Evolutionary conservation across 1,140 invertebrate genomes (phyloP).

Genomic region (Micrasema minimum): DNA sequence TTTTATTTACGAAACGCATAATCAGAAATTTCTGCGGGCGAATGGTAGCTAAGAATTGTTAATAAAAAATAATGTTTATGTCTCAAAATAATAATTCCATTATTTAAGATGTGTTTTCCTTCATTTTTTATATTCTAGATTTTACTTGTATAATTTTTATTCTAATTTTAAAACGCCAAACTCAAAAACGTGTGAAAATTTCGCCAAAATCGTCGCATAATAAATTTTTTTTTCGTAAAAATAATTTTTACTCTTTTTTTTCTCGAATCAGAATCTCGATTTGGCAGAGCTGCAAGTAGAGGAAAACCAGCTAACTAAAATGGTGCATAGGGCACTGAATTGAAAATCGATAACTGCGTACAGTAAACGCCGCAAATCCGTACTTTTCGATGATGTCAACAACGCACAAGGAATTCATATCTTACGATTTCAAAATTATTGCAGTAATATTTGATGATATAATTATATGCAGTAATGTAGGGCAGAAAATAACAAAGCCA

Average conservation of each 20-base stretch:
- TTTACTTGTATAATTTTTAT: slow-evolving; percentile 8
- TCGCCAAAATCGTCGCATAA: neutral
- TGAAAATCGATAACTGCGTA: no score
- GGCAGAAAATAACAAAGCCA: no score
- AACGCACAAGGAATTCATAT: no score
- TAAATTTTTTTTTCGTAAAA: neutral
- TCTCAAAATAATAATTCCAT: slow-evolving; percentile 32
- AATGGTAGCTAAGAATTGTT: neutral
- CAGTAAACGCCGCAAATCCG: no score
- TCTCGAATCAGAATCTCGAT: neutral
- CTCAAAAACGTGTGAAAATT: slow-evolving; percentile 5
- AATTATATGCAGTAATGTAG: no score
- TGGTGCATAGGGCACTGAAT: no score
- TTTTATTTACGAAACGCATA: neutral
- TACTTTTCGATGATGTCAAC: no score
- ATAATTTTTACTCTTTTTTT: neutral
- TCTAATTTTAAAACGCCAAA: neutral
- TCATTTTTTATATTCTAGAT: slow-evolving; percentile 14
- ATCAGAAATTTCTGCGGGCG: neutral
- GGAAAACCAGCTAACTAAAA: neutral
- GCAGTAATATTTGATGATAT: no score
- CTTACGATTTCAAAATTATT: no score
- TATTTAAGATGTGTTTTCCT: slow-evolving; percentile 8
- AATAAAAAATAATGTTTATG: slow-evolving; percentile 28
- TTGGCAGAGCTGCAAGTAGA: neutral